Base-by-base conservation (phyloP, 2,797 vertebrate genomes). In the Lacerta bilineata region DNA sequence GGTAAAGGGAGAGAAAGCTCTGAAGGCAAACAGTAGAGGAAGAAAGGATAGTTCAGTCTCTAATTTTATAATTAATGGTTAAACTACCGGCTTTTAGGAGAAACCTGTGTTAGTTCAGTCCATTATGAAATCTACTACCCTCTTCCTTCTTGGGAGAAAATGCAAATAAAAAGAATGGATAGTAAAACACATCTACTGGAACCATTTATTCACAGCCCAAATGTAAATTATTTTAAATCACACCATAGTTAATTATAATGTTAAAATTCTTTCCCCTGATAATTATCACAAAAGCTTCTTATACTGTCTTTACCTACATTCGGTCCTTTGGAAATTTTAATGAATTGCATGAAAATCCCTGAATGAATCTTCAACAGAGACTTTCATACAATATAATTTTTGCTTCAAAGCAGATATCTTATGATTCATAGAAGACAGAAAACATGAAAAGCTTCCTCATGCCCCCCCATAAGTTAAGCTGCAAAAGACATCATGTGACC, bases 401-500 rank as follows among this genome's bases (percentile, higher is more conserved):
- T 27, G 18, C 41, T 7, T 39, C 39, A 68, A 59, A 25, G 61
- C 61, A 66, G 36, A 61, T 80, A 39, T 1, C 4, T 33, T 75
- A 39, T 75, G 83, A 43, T 84, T 74, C 69, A 84, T 15, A 77
- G 59, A 74, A 61, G 36, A 29, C 72, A 77, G 59, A 76, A 85
- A 43, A 76, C 55, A 85, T 43, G 39, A 50, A 74, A 50, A 66
- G 84, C 25, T 72, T 75, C 23, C 18, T 25, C 50, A 55, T 55
- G 50, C 4, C 18, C 18, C 13, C 13, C 15, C 4, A 46, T 23
- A 84, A 84, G 4, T 66, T 77, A 69, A 94, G 71, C 83, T 87
- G 85, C 50, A 87, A 80, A 90, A 91, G 72, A 29, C 33, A 77
- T 43, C 23, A 23, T 82, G 87, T 93, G 92, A 92, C 72, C 43